Conservation (phyloP, 1,140 invertebrate genomes). For the Hermetia illucens region DNA sequence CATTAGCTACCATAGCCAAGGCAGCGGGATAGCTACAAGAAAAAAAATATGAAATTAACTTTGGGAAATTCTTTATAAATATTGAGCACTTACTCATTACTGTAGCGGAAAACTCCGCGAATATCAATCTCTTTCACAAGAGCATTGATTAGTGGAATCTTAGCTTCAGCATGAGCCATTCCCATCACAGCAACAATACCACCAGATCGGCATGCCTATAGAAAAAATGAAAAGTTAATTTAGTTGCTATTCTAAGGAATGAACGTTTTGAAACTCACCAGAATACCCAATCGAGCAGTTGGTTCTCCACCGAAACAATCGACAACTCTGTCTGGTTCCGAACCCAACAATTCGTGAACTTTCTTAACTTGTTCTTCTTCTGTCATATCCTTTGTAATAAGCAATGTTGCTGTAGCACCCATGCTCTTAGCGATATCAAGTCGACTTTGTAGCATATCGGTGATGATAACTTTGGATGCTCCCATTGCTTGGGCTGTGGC, state of each 20-base stretch:
- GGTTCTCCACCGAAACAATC: slow-evolving; percentile 78
- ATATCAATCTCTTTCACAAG: slow-evolving; percentile 79
- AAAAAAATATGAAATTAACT: too few relatives aligned
- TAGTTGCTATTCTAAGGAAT: too few relatives aligned
- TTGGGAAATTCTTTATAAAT: too few relatives aligned
- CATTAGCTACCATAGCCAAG: slow-evolving; percentile 66
- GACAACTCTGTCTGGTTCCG: slow-evolving; percentile 60
- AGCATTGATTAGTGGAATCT: slow-evolving; percentile 68
- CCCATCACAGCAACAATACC: slow-evolving; percentile 77
- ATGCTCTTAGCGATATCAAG: slow-evolving; percentile 67
- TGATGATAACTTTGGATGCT: slow-evolving; percentile 65
- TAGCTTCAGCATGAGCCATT: slow-evolving; percentile 61
- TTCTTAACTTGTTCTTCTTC: slow-evolving; percentile 45
- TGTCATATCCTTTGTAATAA: slow-evolving; percentile 39
- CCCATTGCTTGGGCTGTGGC: slow-evolving; percentile 81
- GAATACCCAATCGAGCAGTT: slow-evolving; percentile 59
- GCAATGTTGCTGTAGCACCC: slow-evolving; percentile 61
- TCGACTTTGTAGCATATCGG: slow-evolving; percentile 64
- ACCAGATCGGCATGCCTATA: slow-evolving; percentile 65
- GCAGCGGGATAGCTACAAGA: slow-evolving; percentile 56
- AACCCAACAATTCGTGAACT: slow-evolving; percentile 48
- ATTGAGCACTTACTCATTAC: slow-evolving; percentile 62
- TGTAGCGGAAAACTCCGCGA: slow-evolving; percentile 80
- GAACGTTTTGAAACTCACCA: slow-evolving; percentile 45
- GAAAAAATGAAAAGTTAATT: too few relatives aligned